phyloP scores from a whole-genome alignment of 2,888 invertebrate genomes.

The Diplolepis rosae region DNA sequence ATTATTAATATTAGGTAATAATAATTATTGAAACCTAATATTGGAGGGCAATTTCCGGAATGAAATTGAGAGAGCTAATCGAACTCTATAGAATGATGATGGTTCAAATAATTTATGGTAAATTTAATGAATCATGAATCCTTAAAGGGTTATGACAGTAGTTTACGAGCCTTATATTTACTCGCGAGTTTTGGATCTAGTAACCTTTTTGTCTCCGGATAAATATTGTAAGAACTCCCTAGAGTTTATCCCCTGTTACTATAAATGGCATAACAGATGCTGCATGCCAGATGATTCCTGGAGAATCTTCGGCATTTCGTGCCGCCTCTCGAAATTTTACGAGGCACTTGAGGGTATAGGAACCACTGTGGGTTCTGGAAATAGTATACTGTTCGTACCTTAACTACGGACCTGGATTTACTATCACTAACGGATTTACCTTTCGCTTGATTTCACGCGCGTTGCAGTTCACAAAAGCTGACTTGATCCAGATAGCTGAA shows the following conservation, averaged over 20 bases:
- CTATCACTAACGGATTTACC: constrained; percentile 23
- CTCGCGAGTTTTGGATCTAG: too few species aligned
- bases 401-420: constrained; percentile 18
- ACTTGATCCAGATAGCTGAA: constrained; percentile 12
- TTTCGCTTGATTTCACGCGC: constrained; percentile 24
- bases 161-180: too few species aligned
- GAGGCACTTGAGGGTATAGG: constrained; percentile 20
- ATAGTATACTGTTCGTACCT: neutral
- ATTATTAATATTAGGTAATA: too few species aligned
- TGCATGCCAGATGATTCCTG: constrained; percentile 3
- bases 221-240: too few species aligned
- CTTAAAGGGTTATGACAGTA: too few species aligned
- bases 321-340: constrained; percentile 13
- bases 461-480: constrained; percentile 13
- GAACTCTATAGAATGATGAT: too few species aligned
- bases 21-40: too few species aligned
- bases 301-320: constrained; percentile 21
- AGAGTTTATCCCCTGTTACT: neutral
- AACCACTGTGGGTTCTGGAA: constrained; percentile 11
- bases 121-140: too few species aligned
- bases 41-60: too few species aligned
- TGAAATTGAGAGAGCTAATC: too few species aligned
- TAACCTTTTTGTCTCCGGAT: too few species aligned
- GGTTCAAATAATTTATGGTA: too few species aligned
- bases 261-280: neutral